Evolutionary conservation across 2,797 vertebrate genomes (phyloP), one percentile per base, ranked within the genome.

Genomic region (Peromyscus aztecus): DNA sequence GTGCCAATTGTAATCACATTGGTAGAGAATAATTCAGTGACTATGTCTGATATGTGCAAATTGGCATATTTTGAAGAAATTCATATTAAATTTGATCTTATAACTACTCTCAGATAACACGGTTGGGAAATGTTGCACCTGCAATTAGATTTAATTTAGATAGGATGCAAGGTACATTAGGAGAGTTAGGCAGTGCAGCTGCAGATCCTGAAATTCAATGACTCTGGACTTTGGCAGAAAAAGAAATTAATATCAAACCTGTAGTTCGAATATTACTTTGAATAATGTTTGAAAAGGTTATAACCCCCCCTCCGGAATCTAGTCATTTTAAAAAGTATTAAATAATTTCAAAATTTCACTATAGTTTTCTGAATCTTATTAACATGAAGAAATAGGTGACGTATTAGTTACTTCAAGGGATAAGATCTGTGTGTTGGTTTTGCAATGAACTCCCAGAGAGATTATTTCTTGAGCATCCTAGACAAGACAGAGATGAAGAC

Each of bases 121-220:
- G 71, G 49, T 43, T 85, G 71, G 81, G 73, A 93, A 95, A 92
- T 82, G 57, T 87, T 49, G 49, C 61, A 49, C 86, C 94, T 91
- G 57, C 49, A 96, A 77, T 84, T 95, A 96, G 83, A 91, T 97
- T 97, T 97, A 90, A 96, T 95, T 96, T 92, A 90, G 81, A 93
- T 92, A 93, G 4, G 27, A 76, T 29, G 46, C 31, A 84, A 93
- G 76, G 37, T 75, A 9, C 37, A 59, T 63, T 81, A 78, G 89
- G 80, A 87, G 77, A 80, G 37, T 69, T 77, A 88, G 59, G 24
- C 9, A 83, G 16, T 77, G 24, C 19, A 61, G 67, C 43, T 81
- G 84, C n/a, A 84, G 65, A 81, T 88, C 91, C 59, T 89, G 52
- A 85, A 46, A 67, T 40, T 55, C 10, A 49, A 29, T 82, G 10